These are phyloP conservation scores for Subacronicta megacephala DNA, from an alignment of 2,888 invertebrate species.

Conservation along the genomic window DNA sequence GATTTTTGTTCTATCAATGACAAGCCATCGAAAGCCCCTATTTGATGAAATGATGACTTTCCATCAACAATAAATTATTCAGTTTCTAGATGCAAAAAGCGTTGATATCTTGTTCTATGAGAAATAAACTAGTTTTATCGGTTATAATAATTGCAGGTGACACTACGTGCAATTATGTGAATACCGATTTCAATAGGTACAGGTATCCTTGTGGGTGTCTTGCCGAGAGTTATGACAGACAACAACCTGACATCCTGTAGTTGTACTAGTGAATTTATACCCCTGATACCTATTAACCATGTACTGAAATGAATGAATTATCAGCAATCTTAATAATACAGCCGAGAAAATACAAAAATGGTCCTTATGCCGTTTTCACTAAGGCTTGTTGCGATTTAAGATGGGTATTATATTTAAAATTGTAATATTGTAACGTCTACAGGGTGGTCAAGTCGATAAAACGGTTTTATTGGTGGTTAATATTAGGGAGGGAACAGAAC, in stretches of 20 bases:
- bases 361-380: not conserved
- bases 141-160: slow-evolving; percentile 31
- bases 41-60: too few species aligned
- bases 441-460: slow-evolving; percentile 66
- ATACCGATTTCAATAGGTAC: slow-evolving; percentile 36
- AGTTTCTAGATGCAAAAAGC: slow-evolving; percentile 6
- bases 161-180: slow-evolving; percentile 42
- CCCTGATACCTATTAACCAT: slow-evolving; percentile 62
- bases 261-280: slow-evolving; percentile 68
- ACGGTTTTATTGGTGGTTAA: slow-evolving; percentile 63
- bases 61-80: slow-evolving; percentile 31
- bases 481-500: slow-evolving; percentile 32
- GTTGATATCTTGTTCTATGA: slow-evolving; percentile 33
- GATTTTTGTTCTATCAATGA: not conserved
- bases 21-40: not conserved
- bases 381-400: not conserved
- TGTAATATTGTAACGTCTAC: slow-evolving; percentile 54
- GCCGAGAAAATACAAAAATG: slow-evolving; percentile 8
- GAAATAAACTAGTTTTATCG: slow-evolving; percentile 29
- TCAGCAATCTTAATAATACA: slow-evolving; percentile 30
- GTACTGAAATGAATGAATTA: slow-evolving; percentile 48
- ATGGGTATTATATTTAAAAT: slow-evolving; percentile 3
- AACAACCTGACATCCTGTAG: slow-evolving; percentile 53
- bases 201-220: slow-evolving; percentile 54
- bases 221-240: slow-evolving; percentile 61